Percentiles rank a stretch among this genome's conserved stretches.
These are phyloP conservation scores for Pitangus sulphuratus DNA, from an alignment of 2,797 vertebrate species.

Conservation along the genomic window DNA sequence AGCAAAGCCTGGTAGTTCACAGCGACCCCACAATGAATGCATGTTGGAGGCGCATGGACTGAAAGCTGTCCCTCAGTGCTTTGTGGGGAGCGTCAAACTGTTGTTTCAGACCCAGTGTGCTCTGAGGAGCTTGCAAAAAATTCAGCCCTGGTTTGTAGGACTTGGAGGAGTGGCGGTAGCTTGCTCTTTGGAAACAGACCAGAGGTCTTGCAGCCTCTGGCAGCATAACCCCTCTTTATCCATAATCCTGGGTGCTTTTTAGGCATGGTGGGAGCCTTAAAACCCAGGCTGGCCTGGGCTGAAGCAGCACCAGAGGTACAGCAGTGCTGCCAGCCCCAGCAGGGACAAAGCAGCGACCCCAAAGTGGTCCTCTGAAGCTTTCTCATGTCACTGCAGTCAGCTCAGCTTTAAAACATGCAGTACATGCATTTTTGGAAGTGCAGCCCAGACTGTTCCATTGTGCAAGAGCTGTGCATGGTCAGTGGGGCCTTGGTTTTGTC, in stretches of 20 bases:
- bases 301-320: background rate
- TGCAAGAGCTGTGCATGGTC: background rate
- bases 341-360: background rate
- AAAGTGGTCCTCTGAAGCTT: background rate
- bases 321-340: background rate
- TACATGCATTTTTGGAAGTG: background rate
- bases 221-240: background rate
- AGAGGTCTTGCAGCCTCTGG: background rate
- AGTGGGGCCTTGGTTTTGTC: background rate
- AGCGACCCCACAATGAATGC: background rate
- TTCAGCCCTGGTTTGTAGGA: background rate
- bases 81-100: background rate
- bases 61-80: background rate
- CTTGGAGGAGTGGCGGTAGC: fast-evolving
- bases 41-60: fast-evolving
- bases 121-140: background rate
- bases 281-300: background rate
- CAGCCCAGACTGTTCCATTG: background rate
- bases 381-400: background rate
- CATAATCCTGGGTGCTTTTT: background rate
- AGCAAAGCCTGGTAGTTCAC: background rate
- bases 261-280: background rate
- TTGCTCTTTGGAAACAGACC: background rate
- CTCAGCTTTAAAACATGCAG: background rate
- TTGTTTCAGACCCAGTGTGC: fast-evolving